Conservation (phyloP, 2,113 vertebrate species). For the Thinocorus orbignyianus region DNA sequence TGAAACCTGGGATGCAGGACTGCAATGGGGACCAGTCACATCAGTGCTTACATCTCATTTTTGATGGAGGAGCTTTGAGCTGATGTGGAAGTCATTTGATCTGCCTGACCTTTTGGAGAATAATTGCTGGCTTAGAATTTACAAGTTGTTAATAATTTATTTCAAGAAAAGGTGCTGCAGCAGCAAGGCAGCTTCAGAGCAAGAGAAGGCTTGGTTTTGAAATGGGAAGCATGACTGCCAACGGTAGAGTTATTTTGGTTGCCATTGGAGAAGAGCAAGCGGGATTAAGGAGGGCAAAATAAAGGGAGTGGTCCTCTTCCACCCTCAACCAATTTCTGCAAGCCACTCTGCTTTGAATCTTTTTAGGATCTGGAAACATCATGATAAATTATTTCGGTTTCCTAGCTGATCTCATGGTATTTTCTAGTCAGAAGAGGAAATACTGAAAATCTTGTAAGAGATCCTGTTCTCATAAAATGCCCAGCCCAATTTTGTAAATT, state of each 20-base stretch:
- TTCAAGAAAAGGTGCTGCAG: conserved; percentile 7
- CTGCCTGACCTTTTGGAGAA: conserved; percentile 55
- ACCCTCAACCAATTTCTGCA: neutral
- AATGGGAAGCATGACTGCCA: neutral
- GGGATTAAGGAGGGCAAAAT: neutral
- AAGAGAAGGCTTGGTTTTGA: neutral
- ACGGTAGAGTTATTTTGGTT: neutral
- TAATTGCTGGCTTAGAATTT: conserved; percentile 29
- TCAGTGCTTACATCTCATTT: neutral
- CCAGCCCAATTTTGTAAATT: conserved; percentile 55
- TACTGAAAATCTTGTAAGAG: conserved; percentile 51
- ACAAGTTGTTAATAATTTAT: conserved; percentile 26
- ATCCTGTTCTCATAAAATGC: conserved; percentile 64
- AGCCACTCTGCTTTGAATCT: neutral
- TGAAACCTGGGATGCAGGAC: neutral
- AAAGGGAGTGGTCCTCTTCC: neutral
- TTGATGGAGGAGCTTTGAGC: conserved; percentile 36
- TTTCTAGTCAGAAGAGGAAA: conserved; percentile 55
- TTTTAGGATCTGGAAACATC: neutral
- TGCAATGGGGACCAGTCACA: neutral
- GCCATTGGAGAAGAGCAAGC: neutral
- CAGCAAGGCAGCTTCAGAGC: neutral
- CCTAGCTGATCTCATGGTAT: conserved; percentile 24
- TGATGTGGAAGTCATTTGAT: conserved; percentile 35
- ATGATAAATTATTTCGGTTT: neutral